These are phyloP conservation scores for Synergus gifuensis DNA, from an alignment of 2,888 invertebrate genomes.

Conservation along the genomic window DNA sequence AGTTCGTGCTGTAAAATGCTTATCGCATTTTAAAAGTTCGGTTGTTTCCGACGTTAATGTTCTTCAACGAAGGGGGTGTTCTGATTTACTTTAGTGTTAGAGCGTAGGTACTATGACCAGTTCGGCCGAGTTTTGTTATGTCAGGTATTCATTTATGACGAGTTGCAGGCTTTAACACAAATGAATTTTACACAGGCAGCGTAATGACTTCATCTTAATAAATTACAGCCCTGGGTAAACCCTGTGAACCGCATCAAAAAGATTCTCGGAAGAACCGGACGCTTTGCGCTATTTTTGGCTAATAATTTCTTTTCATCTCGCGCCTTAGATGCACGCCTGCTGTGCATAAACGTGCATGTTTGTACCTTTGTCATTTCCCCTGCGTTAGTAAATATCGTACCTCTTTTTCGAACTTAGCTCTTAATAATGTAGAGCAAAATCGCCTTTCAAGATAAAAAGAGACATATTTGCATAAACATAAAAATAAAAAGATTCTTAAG, in stretches of 20 bases:
- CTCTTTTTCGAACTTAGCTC: not conserved
- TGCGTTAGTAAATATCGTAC: conserved; percentile 6
- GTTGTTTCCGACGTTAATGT: not conserved
- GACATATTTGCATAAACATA: conserved; percentile 6
- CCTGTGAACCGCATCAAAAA: conserved; percentile 71
- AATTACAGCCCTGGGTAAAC: conserved; percentile 71
- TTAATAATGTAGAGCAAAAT: conserved; percentile 15
- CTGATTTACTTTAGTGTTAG: conserved; percentile 38
- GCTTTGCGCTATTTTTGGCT: conserved; percentile 67
- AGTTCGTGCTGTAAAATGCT: conserved; percentile 4
- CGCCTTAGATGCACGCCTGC: conserved; percentile 43
- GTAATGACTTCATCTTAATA: conserved; percentile 73
- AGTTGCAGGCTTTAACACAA: conserved; percentile 66
- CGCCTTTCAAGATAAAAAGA: not conserved
- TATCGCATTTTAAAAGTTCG: conserved; percentile 31
- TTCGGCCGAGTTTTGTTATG: conserved; percentile 53
- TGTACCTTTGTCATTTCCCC: conserved; percentile 51
- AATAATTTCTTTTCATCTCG: conserved; percentile 68
- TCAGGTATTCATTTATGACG: conserved; percentile 68
- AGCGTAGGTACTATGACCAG: conserved; percentile 41
- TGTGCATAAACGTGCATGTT: conserved; percentile 26
- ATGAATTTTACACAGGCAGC: conserved; percentile 58
- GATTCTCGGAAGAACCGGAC: conserved; percentile 69
- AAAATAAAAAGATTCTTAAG: not conserved
- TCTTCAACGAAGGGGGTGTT: not conserved